Base-by-base conservation (phyloP, 2,888 invertebrate genomes). In the Zele albiditarsus region DNA sequence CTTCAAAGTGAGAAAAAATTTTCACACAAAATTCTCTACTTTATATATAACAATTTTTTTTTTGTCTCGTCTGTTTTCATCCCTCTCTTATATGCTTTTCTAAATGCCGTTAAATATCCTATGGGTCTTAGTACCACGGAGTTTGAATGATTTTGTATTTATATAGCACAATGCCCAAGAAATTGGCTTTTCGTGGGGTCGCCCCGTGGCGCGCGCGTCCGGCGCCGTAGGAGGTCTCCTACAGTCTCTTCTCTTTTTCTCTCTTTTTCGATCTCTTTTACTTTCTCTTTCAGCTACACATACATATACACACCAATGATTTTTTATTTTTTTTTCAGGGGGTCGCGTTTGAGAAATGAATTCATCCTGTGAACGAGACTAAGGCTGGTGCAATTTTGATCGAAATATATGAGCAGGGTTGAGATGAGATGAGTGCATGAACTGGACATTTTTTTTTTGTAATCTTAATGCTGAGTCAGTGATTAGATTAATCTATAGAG, bases 71-170 rank as follows among this genome's bases (percentile, higher is more conserved):
- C 58, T 57, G 20, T 33, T 53, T 25, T 57, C 46, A 33, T 66
- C 14, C 58, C 14, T 66, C 62, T 68, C n/a, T 69, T 46, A 28
- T 63, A 27, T 65, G 57, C 53, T 57, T 42, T 65, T 67, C 84
- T 83, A 83, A 87, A 84, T 83, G 84, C 83, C 84, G 85, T 87
- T 87, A 85, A 87, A 88, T 83, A 83, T 83, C 82, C 77, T 74
- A 74, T 77, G 81, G 82, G 74, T 69, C 70, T 71, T 67, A 70
- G 28, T 63, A 58, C 66, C 75, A 72, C 42, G 69, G 62, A 46
- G 79, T 71, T 78, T 74, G 82, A 81, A 85, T 86, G 87, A 87
- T 87, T 84, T 85, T 83, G 84, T 86, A 86, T 84, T 86, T 84
- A 86, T 83, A 81, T 80, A 86, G 81, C 79, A 88, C 86, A 88